phyloP scores from a whole-genome alignment of 2,888 invertebrate species.

The Caenorhabditis sp. region DNA sequence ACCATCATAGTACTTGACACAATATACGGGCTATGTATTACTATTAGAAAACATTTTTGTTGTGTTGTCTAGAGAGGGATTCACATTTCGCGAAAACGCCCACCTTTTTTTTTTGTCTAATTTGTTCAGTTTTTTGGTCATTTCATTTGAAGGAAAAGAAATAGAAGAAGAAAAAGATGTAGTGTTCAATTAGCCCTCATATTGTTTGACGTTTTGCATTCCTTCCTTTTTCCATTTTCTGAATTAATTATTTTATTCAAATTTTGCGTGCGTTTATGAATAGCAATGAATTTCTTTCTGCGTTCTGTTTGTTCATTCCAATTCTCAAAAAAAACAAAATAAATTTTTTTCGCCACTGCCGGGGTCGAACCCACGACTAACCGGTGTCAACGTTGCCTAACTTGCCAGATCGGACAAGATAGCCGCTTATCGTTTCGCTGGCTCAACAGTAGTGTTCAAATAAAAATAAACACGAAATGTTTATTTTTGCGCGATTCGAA shows the following conservation, averaged over 20 bases:
- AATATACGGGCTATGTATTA: neutral
- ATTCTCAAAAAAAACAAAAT: too few species aligned
- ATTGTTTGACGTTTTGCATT: neutral
- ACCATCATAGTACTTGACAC: neutral
- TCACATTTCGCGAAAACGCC: neutral
- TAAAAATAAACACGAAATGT: neutral
- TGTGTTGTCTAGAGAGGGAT: neutral
- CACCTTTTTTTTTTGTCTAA: neutral
- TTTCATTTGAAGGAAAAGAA: neutral
- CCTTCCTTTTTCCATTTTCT: neutral
- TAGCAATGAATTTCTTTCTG: neutral
- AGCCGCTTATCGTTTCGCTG: neutral
- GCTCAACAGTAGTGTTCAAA: too few species aligned
- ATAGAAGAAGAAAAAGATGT: neutral
- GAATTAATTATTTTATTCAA: conserved; percentile 2
- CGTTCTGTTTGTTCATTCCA: neutral
- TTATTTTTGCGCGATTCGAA: neutral
- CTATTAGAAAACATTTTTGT: neutral
- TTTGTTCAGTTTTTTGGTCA: neutral
- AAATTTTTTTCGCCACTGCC: too few species aligned
- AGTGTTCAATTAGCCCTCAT: neutral
- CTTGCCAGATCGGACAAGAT: too few species aligned
- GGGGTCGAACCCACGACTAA: too few species aligned
- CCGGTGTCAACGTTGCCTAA: too few species aligned
- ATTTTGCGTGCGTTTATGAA: neutral